These are phyloP conservation scores for Pristionchus exspectatus DNA, from an alignment of 2,888 invertebrate species.

Conservation along the genomic window DNA sequence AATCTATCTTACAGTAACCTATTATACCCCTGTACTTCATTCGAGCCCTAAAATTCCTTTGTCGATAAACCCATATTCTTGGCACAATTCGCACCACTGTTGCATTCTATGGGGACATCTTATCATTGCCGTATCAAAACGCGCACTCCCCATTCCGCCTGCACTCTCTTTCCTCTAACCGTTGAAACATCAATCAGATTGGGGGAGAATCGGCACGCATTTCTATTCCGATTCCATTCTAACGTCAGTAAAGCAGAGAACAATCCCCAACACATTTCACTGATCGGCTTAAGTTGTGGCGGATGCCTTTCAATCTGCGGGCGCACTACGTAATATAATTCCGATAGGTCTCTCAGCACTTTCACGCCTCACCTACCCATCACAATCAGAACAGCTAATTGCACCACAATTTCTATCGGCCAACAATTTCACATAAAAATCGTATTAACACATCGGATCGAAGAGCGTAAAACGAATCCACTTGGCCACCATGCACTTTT, in stretches of 20 bases:
- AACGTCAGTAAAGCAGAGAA: background rate
- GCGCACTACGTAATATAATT: background rate
- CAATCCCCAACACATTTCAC: background rate
- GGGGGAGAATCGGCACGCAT: background rate
- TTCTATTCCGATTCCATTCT: background rate
- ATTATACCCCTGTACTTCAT: too few relatives aligned
- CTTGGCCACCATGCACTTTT: too few relatives aligned
- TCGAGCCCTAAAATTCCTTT: background rate
- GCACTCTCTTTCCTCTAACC: background rate
- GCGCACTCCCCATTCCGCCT: background rate
- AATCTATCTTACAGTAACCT: background rate
- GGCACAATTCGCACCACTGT: background rate
- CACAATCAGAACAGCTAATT: too few relatives aligned
- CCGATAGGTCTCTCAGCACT: background rate
- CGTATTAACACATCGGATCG: too few relatives aligned
- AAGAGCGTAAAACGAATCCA: too few relatives aligned
- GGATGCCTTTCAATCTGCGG: background rate
- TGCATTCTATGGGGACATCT: background rate
- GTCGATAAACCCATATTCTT: background rate
- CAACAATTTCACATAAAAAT: too few relatives aligned
- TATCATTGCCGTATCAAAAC: background rate
- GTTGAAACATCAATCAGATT: background rate
- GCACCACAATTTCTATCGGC: too few relatives aligned
- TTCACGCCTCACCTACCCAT: background rate
- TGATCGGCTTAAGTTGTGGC: constrained; percentile 28